Conservation (phyloP, 2,797 vertebrate genomes). For the Acestrorhynchus altus region DNA sequence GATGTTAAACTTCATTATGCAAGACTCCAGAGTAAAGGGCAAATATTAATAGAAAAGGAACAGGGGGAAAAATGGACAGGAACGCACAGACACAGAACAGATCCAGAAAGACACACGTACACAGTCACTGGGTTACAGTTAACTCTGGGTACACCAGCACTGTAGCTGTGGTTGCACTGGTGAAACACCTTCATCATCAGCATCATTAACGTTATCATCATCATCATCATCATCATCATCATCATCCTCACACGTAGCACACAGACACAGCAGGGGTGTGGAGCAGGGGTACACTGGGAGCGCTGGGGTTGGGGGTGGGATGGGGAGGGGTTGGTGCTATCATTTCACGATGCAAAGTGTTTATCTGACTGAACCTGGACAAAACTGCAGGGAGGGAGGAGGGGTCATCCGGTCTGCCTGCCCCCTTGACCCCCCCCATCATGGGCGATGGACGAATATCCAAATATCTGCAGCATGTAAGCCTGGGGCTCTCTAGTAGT, state of each 20-base stretch:
- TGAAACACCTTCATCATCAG: slow-evolving; percentile 44
- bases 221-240: slow-evolving; percentile 47
- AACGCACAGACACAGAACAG: slow-evolving; percentile 57
- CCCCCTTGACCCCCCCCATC: slow-evolving; percentile 74
- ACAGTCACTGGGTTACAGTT: slow-evolving; percentile 63
- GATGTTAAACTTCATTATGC: slow-evolving; percentile 77
- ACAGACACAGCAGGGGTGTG: slow-evolving; percentile 58
- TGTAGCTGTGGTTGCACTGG: slow-evolving; percentile 61
- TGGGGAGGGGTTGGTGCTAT: slow-evolving; percentile 68
- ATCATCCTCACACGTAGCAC: slow-evolving; percentile 62
- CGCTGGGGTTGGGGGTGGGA: slow-evolving; percentile 16
- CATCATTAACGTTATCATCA: slow-evolving; percentile 49
- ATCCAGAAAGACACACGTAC: slow-evolving; percentile 54
- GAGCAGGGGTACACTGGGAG: slow-evolving; percentile 22
- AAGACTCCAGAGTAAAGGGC: slow-evolving; percentile 63
- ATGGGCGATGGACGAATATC: slow-evolving; percentile 78
- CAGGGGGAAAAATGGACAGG: slow-evolving; percentile 56
- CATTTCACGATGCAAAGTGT: slow-evolving; percentile 84
- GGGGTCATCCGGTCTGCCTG: slow-evolving; percentile 77
- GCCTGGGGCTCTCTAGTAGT: slow-evolving; percentile 80
- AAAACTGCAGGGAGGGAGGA: slow-evolving; percentile 74
- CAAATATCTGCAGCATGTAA: slow-evolving; percentile 79
- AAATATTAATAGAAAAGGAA: slow-evolving; percentile 72
- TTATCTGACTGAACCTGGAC: slow-evolving; percentile 80
- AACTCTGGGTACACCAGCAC: slow-evolving; percentile 58